Percentiles rank a stretch among this genome's conserved stretches.
Conservation (phyloP, 2,888 invertebrate species). For the Leuctra nigra region DNA sequence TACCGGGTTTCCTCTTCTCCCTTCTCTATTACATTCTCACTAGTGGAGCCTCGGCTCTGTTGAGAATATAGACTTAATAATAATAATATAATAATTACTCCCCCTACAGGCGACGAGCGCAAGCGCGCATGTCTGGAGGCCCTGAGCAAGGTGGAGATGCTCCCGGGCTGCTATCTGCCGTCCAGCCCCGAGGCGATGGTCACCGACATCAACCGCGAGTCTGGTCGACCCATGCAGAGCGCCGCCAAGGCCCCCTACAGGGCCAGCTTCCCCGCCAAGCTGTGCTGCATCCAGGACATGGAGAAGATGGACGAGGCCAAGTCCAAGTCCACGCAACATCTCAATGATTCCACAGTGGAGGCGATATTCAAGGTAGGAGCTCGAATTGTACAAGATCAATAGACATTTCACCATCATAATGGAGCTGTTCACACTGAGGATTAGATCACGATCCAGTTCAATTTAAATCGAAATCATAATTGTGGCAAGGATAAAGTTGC, state of each 20-base stretch:
- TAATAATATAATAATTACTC: too few species aligned
- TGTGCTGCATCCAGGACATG: conserved; percentile 87
- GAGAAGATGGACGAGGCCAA: conserved; percentile 75
- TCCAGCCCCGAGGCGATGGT: conserved; percentile 99
- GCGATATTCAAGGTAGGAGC: conserved; percentile 91
- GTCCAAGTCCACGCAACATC: conserved; percentile 39
- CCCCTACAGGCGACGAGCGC: conserved; percentile 63
- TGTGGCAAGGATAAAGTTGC: too few species aligned
- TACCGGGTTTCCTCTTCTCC: too few species aligned
- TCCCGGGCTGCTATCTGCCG: conserved; percentile 93
- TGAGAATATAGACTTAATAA: too few species aligned
- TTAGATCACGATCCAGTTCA: too few species aligned
- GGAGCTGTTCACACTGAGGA: too few species aligned
- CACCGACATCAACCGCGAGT: conserved; percentile 92
- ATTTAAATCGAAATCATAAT: too few species aligned
- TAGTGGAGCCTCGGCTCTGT: too few species aligned
- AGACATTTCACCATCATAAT: too few species aligned
- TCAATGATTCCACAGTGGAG: conserved; percentile 43
- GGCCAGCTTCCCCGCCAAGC: conserved; percentile 86
- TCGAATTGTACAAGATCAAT: too few species aligned
- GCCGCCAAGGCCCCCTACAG: conserved; percentile 73
- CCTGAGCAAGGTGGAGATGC: conserved; percentile 79
- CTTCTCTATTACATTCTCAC: too few species aligned
- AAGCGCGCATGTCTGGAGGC: conserved; percentile 92
- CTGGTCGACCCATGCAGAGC: conserved; percentile 96